Base-by-base conservation (phyloP, 1,140 invertebrate species). In the Nylanderia fulva region DNA sequence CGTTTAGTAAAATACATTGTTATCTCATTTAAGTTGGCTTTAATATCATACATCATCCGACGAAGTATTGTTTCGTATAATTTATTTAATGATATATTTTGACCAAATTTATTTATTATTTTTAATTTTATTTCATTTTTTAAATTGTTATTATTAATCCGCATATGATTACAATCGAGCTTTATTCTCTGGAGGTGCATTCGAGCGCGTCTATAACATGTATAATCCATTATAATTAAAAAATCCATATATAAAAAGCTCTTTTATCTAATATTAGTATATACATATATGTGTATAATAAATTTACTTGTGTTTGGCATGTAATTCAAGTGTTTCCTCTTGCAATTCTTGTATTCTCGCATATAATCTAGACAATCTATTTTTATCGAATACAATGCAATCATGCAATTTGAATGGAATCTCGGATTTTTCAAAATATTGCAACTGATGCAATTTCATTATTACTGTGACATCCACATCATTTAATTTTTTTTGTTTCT, bases 401-500 rank as follows among this genome's bases (percentile, higher is more conserved):
- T 96, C 93, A 3, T 92, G 92, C n/a, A 97, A 93, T 69, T 96
- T 95, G 8, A 94, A 93, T 24, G 94, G 93, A 42, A 95, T 92
- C 6, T 94, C 88, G 9, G 95, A 94, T 2, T 95, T 90, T 52
- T 90, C 91, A 60, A 96, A 95, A 90, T 96, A 94, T 90, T 97
- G 96, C 39, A 97, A 92, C 91, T 97, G 97, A 92, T 96, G 95
- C 72, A 97, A 93, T 76, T 96, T 96, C 58, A 97, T 85, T 11
- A 97, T 93, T 0, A 97, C 95, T 15, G 96, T 96, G 4, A 96
- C 94, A 74, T 96, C 94, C 0, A 97, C 95, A 79, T 97, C 95
- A 90, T 98, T 98, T 68, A 98, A 92, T 88, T 96, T 96, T 39
- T 94, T 91, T 90, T 97, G 97, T 84, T 97, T 97, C 86, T 97